phyloP scores from a whole-genome alignment of 2,113 vertebrate species.

The Oxygymnocypris stewartii region DNA sequence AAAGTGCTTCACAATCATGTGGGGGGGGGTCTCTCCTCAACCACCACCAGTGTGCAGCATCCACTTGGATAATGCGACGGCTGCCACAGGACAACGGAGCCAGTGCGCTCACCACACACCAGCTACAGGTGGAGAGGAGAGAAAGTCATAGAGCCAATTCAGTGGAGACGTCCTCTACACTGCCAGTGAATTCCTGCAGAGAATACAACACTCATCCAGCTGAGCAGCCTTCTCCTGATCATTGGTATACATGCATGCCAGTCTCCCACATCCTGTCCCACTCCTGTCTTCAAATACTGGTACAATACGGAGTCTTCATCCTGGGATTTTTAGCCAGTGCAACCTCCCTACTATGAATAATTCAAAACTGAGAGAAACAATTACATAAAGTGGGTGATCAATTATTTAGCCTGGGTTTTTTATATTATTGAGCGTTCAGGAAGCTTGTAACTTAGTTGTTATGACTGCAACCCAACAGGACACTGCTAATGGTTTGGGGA shows the following conservation, averaged over 20 bases:
- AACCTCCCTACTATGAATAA: conserved; percentile 57
- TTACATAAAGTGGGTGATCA: conserved; percentile 59
- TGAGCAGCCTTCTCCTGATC: not conserved
- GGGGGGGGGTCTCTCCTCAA: too few species aligned
- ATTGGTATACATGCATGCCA: not conserved
- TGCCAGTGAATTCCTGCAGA: not conserved
- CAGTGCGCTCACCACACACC: too few species aligned
- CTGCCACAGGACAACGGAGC: too few species aligned
- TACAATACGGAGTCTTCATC: not conserved
- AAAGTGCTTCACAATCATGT: too few species aligned
- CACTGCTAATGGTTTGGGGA: conserved; percentile 36
- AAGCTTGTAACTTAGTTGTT: conserved; percentile 59
- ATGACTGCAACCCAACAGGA: conserved; percentile 49
- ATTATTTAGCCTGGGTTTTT: conserved; percentile 62
- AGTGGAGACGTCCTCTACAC: not conserved
- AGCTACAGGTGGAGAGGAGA: too few species aligned
- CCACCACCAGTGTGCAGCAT: too few species aligned
- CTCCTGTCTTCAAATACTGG: not conserved
- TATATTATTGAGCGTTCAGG: conserved; percentile 62
- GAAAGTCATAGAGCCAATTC: too few species aligned
- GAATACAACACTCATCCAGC: not conserved
- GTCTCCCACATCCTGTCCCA: not conserved
- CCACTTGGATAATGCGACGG: too few species aligned
- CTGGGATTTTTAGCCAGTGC: conserved; percentile 52
- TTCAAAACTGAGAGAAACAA: conserved; percentile 62